A percentile compares a stretch with the other conserved stretches of the same genome.
phyloP scores from a whole-genome alignment of 2,113 vertebrate species.

The Trichechus manatus region DNA sequence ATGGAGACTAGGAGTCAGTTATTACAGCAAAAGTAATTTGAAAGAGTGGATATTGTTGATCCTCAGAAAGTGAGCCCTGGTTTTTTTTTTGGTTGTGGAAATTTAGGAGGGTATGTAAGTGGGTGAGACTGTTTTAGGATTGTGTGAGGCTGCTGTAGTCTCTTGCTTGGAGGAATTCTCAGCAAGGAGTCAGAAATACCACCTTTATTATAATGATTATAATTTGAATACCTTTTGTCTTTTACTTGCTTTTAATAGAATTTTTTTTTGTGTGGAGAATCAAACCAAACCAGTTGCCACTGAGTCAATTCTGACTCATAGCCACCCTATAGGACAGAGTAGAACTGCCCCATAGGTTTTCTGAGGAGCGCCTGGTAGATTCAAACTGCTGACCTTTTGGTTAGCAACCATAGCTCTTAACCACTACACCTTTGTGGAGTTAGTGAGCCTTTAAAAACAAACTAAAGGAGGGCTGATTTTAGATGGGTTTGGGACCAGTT shows the following conservation, averaged over 20 bases:
- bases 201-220: constrained; percentile 34
- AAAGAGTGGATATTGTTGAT: constrained; percentile 6
- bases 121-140: constrained; percentile 26
- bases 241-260: constrained; percentile 54
- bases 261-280: neutral
- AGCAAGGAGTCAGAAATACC: neutral
- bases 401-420: too few species aligned
- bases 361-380: too few species aligned
- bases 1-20: constrained; percentile 1
- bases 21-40: constrained; percentile 28
- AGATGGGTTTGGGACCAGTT: neutral
- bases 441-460: constrained; percentile 52
- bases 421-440: neutral
- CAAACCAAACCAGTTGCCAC: too few species aligned
- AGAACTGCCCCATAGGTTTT: too few species aligned
- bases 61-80: constrained; percentile 31
- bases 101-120: constrained; percentile 4
- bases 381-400: too few species aligned
- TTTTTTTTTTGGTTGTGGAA: neutral
- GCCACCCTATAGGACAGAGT: too few species aligned
- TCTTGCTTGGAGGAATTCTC: constrained; percentile 44
- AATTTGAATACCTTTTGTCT: constrained; percentile 19
- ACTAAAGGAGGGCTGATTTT: neutral
- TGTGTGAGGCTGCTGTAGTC: constrained; percentile 1
- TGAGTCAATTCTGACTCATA: too few species aligned